Evolutionary conservation across 2,797 vertebrate genomes (phyloP).

Genomic region (Mormyrus proboscirostris): DNA sequence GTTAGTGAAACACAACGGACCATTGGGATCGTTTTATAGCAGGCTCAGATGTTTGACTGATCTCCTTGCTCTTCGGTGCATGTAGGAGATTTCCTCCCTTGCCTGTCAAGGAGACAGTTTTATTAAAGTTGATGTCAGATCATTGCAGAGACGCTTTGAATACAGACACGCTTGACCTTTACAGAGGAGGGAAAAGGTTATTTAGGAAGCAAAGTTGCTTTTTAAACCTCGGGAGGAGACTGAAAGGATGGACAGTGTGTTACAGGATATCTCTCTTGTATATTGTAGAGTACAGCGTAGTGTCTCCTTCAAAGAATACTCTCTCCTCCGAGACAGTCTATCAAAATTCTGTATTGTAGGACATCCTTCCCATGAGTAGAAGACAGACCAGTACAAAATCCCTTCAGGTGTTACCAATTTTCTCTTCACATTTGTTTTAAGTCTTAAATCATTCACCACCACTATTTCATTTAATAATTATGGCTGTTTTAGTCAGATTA

Average conservation of each 20-base stretch:
- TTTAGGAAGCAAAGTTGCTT: conserved; percentile 26
- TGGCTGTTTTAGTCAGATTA: not conserved
- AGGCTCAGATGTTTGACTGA: conserved; percentile 2
- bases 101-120: not conserved
- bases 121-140: conserved; percentile 1
- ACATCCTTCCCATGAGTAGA: conserved; percentile 11
- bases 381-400: not conserved
- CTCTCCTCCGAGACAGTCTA: conserved; percentile 9
- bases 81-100: not conserved
- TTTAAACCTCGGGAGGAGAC: conserved; percentile 18
- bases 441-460: not conserved
- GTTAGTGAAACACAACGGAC: not conserved
- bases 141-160: conserved; percentile 19
- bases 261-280: conserved; percentile 16
- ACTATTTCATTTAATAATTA: not conserved
- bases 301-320: conserved; percentile 14
- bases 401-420: conserved; percentile 12
- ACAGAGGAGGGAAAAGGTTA: conserved; percentile 23
- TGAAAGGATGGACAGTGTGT: conserved; percentile 13
- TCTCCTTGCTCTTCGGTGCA: not conserved
- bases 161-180: conserved; percentile 42
- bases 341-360: conserved; percentile 15
- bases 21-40: not conserved
- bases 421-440: not conserved
- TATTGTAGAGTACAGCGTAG: conserved; percentile 27